phyloP scores from a whole-genome alignment of 2,113 vertebrate genomes.

The Eulemur macaco region DNA sequence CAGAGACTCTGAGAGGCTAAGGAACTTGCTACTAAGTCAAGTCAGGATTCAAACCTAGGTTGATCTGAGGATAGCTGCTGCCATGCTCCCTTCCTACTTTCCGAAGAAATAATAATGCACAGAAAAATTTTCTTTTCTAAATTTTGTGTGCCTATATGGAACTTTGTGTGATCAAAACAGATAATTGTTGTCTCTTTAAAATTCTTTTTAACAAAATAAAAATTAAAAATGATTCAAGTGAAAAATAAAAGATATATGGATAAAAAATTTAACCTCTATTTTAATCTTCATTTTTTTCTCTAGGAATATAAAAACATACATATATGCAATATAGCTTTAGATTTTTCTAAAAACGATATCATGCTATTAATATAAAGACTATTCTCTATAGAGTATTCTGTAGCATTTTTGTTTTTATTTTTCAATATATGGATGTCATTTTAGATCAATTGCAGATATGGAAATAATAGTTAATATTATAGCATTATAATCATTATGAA shows the following conservation, averaged over 20 bases:
- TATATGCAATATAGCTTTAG: neutral
- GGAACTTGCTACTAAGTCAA: neutral
- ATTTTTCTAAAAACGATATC: neutral
- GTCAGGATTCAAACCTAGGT: neutral
- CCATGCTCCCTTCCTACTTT: neutral
- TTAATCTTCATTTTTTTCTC: neutral
- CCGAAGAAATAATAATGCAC: neutral
- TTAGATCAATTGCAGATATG: neutral
- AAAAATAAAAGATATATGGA: neutral
- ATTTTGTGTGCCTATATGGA: neutral
- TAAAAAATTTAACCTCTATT: neutral
- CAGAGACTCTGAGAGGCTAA: neutral
- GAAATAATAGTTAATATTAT: neutral
- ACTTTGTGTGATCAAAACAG: neutral
- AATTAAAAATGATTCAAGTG: neutral
- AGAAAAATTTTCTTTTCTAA: neutral
- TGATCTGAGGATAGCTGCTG: neutral
- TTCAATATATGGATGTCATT: neutral
- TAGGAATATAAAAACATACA: neutral
- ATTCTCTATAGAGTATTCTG: neutral
- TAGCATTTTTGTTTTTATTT: conserved; percentile 32
- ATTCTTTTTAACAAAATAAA: neutral
- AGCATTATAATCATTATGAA: neutral
- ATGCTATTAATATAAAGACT: neutral
- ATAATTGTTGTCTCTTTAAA: neutral